Conservation (phyloP, 2,797 vertebrate genomes). For the Platalea minor region DNA sequence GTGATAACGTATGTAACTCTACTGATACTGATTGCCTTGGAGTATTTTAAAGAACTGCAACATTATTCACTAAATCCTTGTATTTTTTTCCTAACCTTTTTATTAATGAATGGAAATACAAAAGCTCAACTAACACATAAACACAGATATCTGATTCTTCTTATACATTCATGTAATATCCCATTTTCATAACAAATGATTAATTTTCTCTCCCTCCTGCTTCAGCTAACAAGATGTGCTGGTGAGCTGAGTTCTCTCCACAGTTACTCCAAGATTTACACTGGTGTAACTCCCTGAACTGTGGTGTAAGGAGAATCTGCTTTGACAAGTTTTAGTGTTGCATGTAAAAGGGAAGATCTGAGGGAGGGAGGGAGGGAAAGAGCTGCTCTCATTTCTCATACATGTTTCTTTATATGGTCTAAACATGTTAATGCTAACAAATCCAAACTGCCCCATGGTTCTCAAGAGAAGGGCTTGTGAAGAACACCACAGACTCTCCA, state of each 20-base stretch:
- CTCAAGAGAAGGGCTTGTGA: not conserved
- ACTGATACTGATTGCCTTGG: not conserved
- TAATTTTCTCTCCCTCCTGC: not conserved
- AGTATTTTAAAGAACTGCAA: not conserved
- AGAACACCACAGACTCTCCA: not conserved
- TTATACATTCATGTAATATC: not conserved
- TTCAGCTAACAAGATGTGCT: not conserved
- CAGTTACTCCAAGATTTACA: not conserved
- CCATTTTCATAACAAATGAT: not conserved
- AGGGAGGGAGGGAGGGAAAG: not conserved
- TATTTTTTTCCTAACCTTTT: not conserved
- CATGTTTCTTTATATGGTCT: not conserved
- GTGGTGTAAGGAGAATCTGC: not conserved
- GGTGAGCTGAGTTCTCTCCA: not conserved
- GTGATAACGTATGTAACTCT: not conserved
- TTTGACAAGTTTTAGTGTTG: not conserved
- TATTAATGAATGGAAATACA: not conserved
- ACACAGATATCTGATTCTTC: not conserved
- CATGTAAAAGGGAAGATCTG: not conserved
- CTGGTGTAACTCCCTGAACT: not conserved
- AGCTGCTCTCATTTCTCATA: not conserved
- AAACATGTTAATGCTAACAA: not conserved
- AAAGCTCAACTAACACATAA: not conserved
- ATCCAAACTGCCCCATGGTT: not conserved
- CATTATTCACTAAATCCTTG: not conserved